Evolutionary conservation across 2,113 vertebrate genomes (phyloP).

Genomic region (Channa argus): DNA sequence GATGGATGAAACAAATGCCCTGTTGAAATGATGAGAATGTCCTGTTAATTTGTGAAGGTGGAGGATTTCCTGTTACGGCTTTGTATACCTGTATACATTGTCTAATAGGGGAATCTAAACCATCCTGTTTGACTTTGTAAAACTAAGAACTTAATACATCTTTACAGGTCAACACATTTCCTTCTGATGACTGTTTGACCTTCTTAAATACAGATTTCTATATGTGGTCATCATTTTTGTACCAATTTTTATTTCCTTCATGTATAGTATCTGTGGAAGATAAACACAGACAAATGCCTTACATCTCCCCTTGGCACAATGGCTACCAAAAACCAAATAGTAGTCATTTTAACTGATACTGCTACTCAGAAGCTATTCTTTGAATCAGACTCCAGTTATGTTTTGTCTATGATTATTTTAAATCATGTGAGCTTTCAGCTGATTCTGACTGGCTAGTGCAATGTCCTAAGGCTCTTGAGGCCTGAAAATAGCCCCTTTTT

Average conservation of each 20-base stretch:
- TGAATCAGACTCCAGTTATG: slow-evolving; percentile 13
- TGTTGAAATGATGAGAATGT: slow-evolving; percentile 8
- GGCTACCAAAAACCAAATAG: background rate
- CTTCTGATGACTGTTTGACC: background rate
- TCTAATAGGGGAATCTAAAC: background rate
- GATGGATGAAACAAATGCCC: background rate
- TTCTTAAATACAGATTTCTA: too few species aligned
- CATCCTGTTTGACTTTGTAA: slow-evolving; percentile 1
- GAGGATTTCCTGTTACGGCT: slow-evolving; percentile 15
- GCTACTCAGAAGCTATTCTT: background rate
- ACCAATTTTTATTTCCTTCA: background rate
- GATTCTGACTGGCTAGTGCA: slow-evolving; percentile 47
- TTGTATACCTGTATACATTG: background rate
- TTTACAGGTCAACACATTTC: background rate
- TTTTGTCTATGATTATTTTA: background rate
- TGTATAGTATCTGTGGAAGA: background rate
- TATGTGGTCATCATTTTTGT: background rate
- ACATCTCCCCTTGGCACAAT: background rate
- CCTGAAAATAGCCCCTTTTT: slow-evolving; percentile 40
- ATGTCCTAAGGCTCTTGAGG: slow-evolving; percentile 36
- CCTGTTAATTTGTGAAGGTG: slow-evolving; percentile 39
- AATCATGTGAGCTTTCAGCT: slow-evolving; percentile 75
- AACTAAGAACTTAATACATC: background rate
- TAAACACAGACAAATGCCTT: slow-evolving; percentile 1
- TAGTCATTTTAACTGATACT: slow-evolving; percentile 9